A percentile compares a stretch with the other conserved stretches of the same genome.
These are phyloP conservation scores for Pristionchus entomophagus DNA, from an alignment of 2,888 invertebrate species.

Conservation along the genomic window DNA sequence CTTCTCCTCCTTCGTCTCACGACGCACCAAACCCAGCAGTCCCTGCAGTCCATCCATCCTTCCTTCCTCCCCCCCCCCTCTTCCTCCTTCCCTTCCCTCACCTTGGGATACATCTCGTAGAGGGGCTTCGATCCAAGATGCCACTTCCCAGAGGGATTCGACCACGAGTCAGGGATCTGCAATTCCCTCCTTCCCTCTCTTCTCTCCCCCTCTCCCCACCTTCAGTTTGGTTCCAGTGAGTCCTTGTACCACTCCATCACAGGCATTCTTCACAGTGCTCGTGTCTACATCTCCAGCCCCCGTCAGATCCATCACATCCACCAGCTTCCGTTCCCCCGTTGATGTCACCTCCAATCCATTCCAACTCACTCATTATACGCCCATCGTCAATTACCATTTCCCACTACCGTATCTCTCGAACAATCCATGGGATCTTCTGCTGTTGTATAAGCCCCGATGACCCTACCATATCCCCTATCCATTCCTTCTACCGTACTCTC, in stretches of 20 bases:
- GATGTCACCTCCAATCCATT: slow-evolving; percentile 83
- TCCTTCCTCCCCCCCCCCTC: not conserved
- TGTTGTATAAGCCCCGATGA: no score
- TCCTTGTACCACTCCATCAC: slow-evolving; percentile 84
- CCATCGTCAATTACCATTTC: not conserved
- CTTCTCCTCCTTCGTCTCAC: slow-evolving; percentile 85
- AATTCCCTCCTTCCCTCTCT: not conserved
- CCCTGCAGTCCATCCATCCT: no score
- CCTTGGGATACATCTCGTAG: slow-evolving; percentile 89
- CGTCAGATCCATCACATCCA: slow-evolving; percentile 94
- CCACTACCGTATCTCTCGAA: no score
- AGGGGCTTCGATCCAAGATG: slow-evolving; percentile 90
- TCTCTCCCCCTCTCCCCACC: slow-evolving; percentile 79
- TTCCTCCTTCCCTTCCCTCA: slow-evolving; percentile 68
- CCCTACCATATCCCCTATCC: no score
- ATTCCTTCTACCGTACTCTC: not conserved
- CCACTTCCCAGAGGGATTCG: slow-evolving; percentile 88
- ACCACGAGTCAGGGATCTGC: slow-evolving; percentile 88
- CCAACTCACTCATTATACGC: slow-evolving; percentile 51
- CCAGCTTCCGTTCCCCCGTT: slow-evolving; percentile 91
- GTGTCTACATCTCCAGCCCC: slow-evolving; percentile 98
- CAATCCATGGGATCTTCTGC: no score
- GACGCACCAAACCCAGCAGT: slow-evolving; percentile 76
- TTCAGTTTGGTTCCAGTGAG: slow-evolving; percentile 90
- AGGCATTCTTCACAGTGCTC: slow-evolving; percentile 83